A percentile compares a stretch with the other conserved stretches of the same genome.
These are phyloP conservation scores for Pao palembangensis DNA, from an alignment of 2,113 vertebrate genomes.

Conservation along the genomic window DNA sequence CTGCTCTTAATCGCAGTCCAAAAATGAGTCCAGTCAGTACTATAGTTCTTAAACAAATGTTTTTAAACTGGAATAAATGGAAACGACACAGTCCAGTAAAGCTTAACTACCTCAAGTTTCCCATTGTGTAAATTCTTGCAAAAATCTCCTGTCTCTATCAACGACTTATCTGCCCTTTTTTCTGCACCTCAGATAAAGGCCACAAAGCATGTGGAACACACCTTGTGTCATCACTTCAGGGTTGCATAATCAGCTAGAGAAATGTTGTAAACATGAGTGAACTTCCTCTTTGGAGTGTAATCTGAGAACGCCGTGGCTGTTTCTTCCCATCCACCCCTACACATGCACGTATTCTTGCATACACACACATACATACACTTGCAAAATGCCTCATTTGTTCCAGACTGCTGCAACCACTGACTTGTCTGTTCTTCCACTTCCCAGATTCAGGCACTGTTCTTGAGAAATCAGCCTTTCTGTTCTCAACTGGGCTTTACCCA, in stretches of 20 bases:
- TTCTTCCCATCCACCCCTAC: slow-evolving; percentile 15
- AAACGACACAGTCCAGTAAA: too few relatives aligned
- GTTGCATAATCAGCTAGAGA: slow-evolving; percentile 40
- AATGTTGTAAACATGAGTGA: slow-evolving; percentile 49
- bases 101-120: slow-evolving; percentile 31
- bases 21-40: too few relatives aligned
- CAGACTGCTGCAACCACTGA: neutral
- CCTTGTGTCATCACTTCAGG: slow-evolving; percentile 20
- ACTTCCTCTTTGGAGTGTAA: slow-evolving; percentile 49
- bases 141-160: neutral
- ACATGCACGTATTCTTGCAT: neutral
- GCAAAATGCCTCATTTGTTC: neutral
- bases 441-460: slow-evolving; percentile 19
- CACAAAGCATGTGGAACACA: neutral
- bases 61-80: too few relatives aligned
- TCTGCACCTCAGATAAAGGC: neutral
- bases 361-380: neutral
- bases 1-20: too few relatives aligned
- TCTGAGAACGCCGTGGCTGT: slow-evolving; percentile 10
- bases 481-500: slow-evolving; percentile 37
- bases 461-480: slow-evolving; percentile 34
- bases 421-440: slow-evolving; percentile 11
- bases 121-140: slow-evolving; percentile 20
- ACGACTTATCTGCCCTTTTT: slow-evolving; percentile 12
- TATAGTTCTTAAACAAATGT: too few relatives aligned